These are phyloP conservation scores for Cryptoblepharus egeriae DNA, from an alignment of 2,797 vertebrate genomes.

Conservation along the genomic window DNA sequence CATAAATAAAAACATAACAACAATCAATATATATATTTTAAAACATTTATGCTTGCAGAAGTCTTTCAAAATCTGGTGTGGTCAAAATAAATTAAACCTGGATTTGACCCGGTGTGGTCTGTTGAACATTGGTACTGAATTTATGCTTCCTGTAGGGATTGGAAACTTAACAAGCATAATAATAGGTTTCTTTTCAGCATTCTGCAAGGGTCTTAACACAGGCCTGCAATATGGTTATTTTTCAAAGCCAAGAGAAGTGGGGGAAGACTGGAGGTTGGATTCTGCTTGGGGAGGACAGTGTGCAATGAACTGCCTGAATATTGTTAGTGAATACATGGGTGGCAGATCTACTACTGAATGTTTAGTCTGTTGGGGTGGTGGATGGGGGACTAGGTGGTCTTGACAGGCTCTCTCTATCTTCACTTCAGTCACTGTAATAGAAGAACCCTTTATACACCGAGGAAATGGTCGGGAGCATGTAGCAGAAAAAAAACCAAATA, in stretches of 20 bases:
- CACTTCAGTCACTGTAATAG: not conserved
- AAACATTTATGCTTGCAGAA: too few relatives aligned
- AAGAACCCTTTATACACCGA: not conserved
- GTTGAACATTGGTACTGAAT: too few relatives aligned
- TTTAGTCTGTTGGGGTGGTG: not conserved
- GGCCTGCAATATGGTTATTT: not conserved
- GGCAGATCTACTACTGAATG: not conserved
- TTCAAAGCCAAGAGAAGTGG: not conserved
- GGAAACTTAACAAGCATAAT: too few relatives aligned
- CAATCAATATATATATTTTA: too few relatives aligned
- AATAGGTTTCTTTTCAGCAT: not conserved
- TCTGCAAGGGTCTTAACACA: not conserved
- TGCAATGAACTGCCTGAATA: not conserved
- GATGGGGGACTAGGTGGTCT: not conserved
- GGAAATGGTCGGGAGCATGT: not conserved
- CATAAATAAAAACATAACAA: too few relatives aligned
- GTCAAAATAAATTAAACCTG: not conserved
- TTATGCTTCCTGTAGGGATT: too few relatives aligned
- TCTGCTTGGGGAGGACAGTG: not conserved
- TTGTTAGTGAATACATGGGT: not conserved
- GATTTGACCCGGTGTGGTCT: too few relatives aligned
- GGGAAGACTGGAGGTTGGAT: not conserved
- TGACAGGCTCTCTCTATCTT: not conserved
- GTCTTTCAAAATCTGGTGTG: not conserved
- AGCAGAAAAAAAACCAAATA: not conserved